Evolutionary conservation across 2,113 vertebrate species (phyloP), one percentile per base, ranked within the genome.

Genomic region (Actenoides hombroni): DNA sequence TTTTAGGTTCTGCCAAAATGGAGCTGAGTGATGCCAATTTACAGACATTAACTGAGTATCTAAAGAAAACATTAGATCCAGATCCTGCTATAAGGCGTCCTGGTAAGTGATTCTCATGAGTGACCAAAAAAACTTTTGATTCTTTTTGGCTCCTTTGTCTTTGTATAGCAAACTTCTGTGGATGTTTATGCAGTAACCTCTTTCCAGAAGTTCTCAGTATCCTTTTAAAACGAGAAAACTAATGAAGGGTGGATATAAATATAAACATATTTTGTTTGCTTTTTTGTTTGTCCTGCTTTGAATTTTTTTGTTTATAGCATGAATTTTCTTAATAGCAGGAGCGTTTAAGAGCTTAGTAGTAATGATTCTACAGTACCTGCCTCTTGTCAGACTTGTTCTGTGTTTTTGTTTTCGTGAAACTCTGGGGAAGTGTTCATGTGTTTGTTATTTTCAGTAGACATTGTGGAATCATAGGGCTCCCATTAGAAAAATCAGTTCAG

Each of bases 1-100:
- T 94, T 97, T 73, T 96, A 98, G 97, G 97, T 97, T 94, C 90
- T 86, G 96, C 81, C 83, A 94, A 92, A 97, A 99, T 99, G 99
- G 99, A 99, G 94, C 98, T 99, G 82, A 99, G 99, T 92, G 99
- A 99, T 97, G 98, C 98, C 83, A 99, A 99, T 98, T 98, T 99
- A 86, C 99, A 99, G 94, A 99, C 98, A 56, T 97, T 99, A 95
- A 99, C 99, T 13, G 99, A 99, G 92, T 99, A 99, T 90, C 97
- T 99, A 56, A 98, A 98, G 97, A 99, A 99, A 97, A 99, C 99
- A 5, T 97, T 99, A 87, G 99, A 99, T 97, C 99, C 99, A 75
- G 99, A 99, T 97, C 99, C 99, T 83, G 92, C 98, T 57, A 98
- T 99, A 97, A 98, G 99, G 88, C 99, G 99, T 65, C 99, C 99